Evolutionary conservation across 1,140 invertebrate genomes (phyloP).

Genomic region (Drosophila grimshawi): DNA sequence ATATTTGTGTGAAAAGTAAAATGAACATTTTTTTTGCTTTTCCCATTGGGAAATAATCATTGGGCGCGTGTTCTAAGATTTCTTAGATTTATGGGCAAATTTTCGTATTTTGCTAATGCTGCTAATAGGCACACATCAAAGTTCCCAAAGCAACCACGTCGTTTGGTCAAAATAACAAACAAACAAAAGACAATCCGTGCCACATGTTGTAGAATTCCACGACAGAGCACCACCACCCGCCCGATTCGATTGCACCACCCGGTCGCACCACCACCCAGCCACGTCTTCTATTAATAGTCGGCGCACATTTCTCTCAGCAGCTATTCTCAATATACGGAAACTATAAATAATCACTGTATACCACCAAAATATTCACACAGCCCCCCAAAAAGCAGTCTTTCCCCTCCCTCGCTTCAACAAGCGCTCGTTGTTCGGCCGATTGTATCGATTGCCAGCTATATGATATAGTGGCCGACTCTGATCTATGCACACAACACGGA

Average conservation of each 20-base stretch:
- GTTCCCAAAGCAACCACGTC: constrained; percentile 9
- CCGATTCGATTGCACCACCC: background rate
- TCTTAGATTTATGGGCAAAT: background rate
- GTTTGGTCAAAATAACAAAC: background rate
- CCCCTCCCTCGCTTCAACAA: background rate
- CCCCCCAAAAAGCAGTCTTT: background rate
- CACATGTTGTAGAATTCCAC: constrained; percentile 17
- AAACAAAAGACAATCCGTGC: background rate
- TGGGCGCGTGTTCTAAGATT: too few relatives aligned
- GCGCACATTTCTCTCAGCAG: constrained; percentile 4
- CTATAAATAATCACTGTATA: constrained; percentile 20
- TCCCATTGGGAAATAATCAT: background rate
- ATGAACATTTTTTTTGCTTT: too few relatives aligned
- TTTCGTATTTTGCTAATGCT: background rate
- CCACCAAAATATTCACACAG: background rate
- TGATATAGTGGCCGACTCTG: too few relatives aligned
- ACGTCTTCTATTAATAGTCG: constrained; percentile 8
- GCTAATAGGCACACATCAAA: constrained; percentile 17
- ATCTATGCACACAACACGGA: too few relatives aligned
- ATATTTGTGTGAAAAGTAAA: background rate
- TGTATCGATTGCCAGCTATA: too few relatives aligned
- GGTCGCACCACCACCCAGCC: background rate
- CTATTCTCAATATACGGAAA: constrained; percentile 6
- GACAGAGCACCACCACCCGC: background rate
- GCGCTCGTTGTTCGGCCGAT: too few relatives aligned